A percentile compares a stretch with the other conserved stretches of the same genome.
Evolutionary conservation across 2,113 vertebrate genomes (phyloP).

Genomic region (Rhizomys pruinosus): DNA sequence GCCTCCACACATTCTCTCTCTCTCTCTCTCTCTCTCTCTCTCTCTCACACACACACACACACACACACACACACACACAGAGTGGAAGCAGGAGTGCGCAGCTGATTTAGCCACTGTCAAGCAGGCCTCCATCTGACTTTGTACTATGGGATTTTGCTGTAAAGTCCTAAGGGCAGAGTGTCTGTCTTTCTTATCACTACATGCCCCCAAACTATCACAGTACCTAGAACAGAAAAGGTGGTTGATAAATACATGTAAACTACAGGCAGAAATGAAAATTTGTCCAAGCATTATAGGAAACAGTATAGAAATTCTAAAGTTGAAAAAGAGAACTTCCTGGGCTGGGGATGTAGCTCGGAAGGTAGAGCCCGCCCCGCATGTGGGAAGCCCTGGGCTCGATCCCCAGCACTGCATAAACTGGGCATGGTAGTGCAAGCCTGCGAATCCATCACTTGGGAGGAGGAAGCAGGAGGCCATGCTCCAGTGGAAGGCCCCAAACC

Average conservation of each 20-base stretch:
- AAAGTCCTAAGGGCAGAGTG: neutral
- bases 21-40: too few species aligned
- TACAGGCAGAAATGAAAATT: neutral
- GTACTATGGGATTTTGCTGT: neutral
- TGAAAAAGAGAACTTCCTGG: neutral
- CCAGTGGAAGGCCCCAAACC: neutral
- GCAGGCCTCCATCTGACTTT: neutral
- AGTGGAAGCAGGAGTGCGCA: neutral
- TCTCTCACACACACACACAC: neutral
- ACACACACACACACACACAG: neutral
- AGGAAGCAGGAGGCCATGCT: neutral
- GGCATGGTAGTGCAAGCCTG: neutral
- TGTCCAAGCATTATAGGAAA: too few species aligned
- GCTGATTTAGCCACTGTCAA: neutral
- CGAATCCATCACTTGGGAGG: too few species aligned
- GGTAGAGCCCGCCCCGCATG: neutral
- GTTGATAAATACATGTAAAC: neutral
- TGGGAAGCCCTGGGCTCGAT: neutral
- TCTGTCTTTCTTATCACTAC: neutral
- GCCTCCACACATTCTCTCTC: too few species aligned
- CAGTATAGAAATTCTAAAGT: neutral
- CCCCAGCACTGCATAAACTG: neutral
- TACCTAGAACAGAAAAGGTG: neutral
- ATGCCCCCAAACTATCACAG: neutral
- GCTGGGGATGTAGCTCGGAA: neutral